Percentiles rank a stretch among this genome's conserved stretches.
These are phyloP conservation scores for Heliconius charithonia DNA, from an alignment of 2,888 invertebrate genomes.

Conservation along the genomic window DNA sequence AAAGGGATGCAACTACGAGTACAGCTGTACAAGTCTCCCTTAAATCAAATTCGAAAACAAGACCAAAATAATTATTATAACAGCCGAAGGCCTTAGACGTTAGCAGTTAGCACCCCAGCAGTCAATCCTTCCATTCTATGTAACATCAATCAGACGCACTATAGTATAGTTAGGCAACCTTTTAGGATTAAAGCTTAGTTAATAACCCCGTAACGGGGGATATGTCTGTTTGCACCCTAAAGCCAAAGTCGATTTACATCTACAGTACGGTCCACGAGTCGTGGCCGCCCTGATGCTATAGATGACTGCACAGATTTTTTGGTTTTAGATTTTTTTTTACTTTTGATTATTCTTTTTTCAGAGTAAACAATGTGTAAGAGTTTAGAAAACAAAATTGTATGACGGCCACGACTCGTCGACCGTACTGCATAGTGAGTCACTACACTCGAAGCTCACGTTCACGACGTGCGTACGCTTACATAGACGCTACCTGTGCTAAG, in stretches of 20 bases:
- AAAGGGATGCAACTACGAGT: no score
- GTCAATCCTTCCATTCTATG: conserved; percentile 4
- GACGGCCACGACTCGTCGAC: not conserved
- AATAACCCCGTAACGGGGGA: conserved; percentile 29
- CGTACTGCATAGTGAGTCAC: conserved; percentile 22
- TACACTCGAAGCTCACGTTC: conserved; percentile 14
- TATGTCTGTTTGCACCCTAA: conserved; percentile 18
- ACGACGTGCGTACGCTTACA: conserved; percentile 6
- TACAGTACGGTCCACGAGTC: not conserved
- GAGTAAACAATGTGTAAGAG: no score
- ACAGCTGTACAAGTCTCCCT: not conserved
- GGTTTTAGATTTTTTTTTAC: no score
- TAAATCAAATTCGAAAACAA: not conserved
- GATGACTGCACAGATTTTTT: no score
- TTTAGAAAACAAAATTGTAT: not conserved
- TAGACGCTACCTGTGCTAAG: conserved; percentile 24
- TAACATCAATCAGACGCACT: conserved; percentile 19
- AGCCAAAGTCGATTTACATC: conserved; percentile 34
- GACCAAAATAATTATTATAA: not conserved
- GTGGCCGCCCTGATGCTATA: not conserved
- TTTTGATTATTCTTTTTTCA: no score
- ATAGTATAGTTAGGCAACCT: conserved; percentile 33
- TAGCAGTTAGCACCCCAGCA: not conserved
- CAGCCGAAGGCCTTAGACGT: not conserved
- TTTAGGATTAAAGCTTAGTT: conserved; percentile 37